phyloP scores from a whole-genome alignment of 2,888 invertebrate species.

The Napeogenes sylphis region DNA sequence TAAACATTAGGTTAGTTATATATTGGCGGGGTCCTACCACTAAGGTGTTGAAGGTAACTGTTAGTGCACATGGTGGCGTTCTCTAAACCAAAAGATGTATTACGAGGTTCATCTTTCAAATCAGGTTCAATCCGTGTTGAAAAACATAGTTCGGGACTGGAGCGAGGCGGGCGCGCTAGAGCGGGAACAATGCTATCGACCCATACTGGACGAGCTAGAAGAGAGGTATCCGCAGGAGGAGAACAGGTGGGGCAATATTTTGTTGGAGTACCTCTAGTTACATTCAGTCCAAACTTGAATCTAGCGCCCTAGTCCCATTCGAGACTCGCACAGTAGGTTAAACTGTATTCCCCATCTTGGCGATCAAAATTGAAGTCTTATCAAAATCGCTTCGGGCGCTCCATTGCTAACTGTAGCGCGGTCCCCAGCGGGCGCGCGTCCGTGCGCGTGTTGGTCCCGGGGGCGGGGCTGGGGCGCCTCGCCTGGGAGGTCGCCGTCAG shows the following conservation, averaged over 20 bases:
- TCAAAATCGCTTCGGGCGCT: too few species aligned
- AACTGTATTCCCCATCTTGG: too few species aligned
- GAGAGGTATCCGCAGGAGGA: slow-evolving; percentile 82
- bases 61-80: too few species aligned
- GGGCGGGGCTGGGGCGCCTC: slow-evolving; percentile 96
- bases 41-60: too few species aligned
- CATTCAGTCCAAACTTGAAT: too few species aligned
- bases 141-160: slow-evolving; percentile 99
- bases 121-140: slow-evolving; percentile 93
- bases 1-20: too few species aligned
- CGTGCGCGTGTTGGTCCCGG: slow-evolving; percentile 92
- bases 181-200: slow-evolving; percentile 90
- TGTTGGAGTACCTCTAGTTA: too few species aligned
- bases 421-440: slow-evolving; percentile 62
- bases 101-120: not conserved
- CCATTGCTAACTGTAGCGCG: not conserved
- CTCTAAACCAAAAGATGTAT: not conserved
- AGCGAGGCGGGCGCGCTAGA: slow-evolving; percentile 89
- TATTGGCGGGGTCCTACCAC: too few species aligned
- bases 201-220: slow-evolving; percentile 90
- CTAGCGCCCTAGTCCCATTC: too few species aligned
- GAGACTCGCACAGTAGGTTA: too few species aligned
- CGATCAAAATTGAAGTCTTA: too few species aligned
- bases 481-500: slow-evolving; percentile 94
- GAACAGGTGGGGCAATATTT: slow-evolving; percentile 58